Evolutionary conservation across 2,888 invertebrate genomes (phyloP), one percentile per base, ranked within the genome.

Genomic region (Dendrolimus pini): DNA sequence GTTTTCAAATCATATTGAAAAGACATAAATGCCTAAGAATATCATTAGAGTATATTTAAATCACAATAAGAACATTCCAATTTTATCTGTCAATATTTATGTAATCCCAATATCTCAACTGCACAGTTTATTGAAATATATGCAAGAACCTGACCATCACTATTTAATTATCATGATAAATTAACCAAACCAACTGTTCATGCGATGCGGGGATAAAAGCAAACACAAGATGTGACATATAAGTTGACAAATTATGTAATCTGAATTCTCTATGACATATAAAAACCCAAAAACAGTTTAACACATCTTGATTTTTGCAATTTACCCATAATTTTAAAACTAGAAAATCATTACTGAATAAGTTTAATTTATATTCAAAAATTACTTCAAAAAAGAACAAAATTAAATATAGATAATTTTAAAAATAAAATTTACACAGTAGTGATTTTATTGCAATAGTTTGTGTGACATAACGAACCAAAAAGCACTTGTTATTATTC

Each of bases 111-210:
- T 30, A 30, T 30, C 30, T 30, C 30, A 30, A 30, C 30, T 30
- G 30, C 30, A 30, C 3, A 30, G 30, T 30, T 10, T 8, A 47
- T 47, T 58, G 30, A 57, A 54, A 54, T 57, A 52, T 63, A 63
- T 30, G 64, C 60, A 58, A 62, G 63, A 65, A 62, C 59, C 62
- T 63, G 61, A 70, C 71, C 71, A 68, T 61, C 71, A 72, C 72
- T 67, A 64, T 55, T 65, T 57, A 47, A 47, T 47, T 47, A 12
- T 12, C 47, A 62, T 61, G 65, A 60, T 58, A 62, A 61, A 63
- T 55, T 47, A 7, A 47, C 47, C 47, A 47, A 47, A 62, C 65
- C 60, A 61, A 68, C 64, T 62, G 60, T 62, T 64, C 75, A 73
- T 74, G 71, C 75, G 67, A 68, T 58, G 61, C 66, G 60, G 56